These are phyloP conservation scores for Syngnathus scovelli DNA, from an alignment of 2,113 vertebrate genomes.

Conservation along the genomic window DNA sequence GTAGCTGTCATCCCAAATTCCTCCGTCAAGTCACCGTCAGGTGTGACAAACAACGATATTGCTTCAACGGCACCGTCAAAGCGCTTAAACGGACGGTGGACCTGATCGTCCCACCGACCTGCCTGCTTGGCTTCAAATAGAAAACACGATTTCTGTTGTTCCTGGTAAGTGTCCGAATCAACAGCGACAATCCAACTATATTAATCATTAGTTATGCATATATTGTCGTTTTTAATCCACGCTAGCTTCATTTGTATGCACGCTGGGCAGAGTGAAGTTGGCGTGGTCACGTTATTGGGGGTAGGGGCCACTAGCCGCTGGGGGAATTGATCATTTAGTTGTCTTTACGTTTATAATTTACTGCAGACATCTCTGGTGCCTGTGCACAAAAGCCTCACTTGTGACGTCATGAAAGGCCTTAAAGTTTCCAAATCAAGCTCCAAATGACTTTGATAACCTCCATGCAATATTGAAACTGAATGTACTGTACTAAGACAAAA, in stretches of 20 bases:
- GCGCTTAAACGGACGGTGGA: slow-evolving; percentile 26
- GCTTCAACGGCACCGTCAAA: slow-evolving; percentile 32
- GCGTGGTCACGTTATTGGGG: slow-evolving; percentile 41
- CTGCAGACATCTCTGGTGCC: slow-evolving; percentile 1
- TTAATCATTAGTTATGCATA: neutral
- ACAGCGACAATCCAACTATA: neutral
- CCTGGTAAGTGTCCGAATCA: slow-evolving; percentile 54
- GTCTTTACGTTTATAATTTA: slow-evolving; percentile 8
- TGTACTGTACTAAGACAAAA: neutral
- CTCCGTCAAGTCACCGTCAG: slow-evolving; percentile 12
- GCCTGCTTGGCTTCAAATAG: slow-evolving; percentile 35
- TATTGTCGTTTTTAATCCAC: slow-evolving; percentile 8
- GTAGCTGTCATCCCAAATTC: slow-evolving; percentile 5
- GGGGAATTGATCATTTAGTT: slow-evolving; percentile 34
- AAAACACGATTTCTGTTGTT: slow-evolving; percentile 10
- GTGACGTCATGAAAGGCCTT: neutral
- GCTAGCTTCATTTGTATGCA: slow-evolving; percentile 28
- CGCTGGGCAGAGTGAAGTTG: slow-evolving; percentile 39
- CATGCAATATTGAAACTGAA: neutral
- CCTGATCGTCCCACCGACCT: slow-evolving; percentile 25
- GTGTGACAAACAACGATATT: slow-evolving; percentile 28
- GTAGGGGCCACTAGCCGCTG: slow-evolving; percentile 22
- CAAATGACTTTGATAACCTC: neutral
- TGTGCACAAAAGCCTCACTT: neutral
- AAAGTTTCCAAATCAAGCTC: neutral